These are phyloP conservation scores for Thunnus thynnus DNA, from an alignment of 2,113 vertebrate genomes.

Conservation along the genomic window DNA sequence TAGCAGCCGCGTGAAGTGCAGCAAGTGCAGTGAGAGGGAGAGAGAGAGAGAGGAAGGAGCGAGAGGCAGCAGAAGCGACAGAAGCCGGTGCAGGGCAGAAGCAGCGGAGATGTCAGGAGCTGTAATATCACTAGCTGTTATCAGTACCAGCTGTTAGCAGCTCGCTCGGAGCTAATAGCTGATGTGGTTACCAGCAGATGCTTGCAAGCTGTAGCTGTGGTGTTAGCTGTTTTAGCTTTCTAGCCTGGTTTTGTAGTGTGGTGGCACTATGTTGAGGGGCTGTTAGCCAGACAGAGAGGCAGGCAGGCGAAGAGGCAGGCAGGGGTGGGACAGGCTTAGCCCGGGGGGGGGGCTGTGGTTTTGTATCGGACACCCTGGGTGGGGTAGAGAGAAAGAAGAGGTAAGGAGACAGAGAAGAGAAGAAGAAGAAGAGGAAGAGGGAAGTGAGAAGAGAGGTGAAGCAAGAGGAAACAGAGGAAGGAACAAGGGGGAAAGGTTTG, in stretches of 20 bases:
- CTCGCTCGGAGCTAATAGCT: constrained; percentile 34
- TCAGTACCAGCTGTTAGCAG: constrained; percentile 70
- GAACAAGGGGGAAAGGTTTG: constrained; percentile 26
- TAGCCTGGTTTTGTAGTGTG: constrained; percentile 39
- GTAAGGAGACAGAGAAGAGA: neutral
- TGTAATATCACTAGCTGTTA: constrained; percentile 55
- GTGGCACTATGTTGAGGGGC: constrained; percentile 76
- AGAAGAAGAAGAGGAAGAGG: neutral
- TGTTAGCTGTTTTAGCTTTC: constrained; percentile 47
- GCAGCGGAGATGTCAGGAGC: constrained; percentile 78
- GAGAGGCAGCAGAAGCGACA: constrained; percentile 55
- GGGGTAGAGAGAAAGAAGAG: constrained; percentile 34
- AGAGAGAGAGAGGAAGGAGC: constrained; percentile 24
- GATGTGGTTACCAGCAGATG: constrained; percentile 54
- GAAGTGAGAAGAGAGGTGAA: constrained; percentile 5
- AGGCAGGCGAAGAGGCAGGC: constrained; percentile 40
- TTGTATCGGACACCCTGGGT: constrained; percentile 49
- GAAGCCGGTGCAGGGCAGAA: constrained; percentile 72
- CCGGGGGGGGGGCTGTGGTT: constrained; percentile 38
- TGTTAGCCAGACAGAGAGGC: constrained; percentile 69
- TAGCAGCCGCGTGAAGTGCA: constrained; percentile 85
- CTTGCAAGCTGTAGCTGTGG: constrained; percentile 38
- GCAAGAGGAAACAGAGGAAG: constrained; percentile 17
- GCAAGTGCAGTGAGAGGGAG: constrained; percentile 76
- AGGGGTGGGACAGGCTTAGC: constrained; percentile 73